phyloP scores from a whole-genome alignment of 2,113 vertebrate genomes.

The Psephotus haematonotus region DNA sequence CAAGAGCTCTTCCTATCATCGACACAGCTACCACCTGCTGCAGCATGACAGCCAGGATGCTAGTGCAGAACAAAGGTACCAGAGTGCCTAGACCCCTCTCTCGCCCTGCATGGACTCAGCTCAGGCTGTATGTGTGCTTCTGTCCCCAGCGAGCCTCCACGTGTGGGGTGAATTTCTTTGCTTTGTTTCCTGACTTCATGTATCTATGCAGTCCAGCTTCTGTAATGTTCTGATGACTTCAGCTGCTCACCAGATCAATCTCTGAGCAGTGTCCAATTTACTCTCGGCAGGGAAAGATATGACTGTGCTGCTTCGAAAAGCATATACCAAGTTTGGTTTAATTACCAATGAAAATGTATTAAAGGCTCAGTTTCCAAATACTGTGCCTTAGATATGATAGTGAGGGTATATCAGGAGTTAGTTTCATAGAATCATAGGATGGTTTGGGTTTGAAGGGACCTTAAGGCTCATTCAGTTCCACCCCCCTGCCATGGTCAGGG shows the following conservation, averaged over 20 bases:
- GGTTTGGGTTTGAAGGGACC: neutral
- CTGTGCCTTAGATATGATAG: neutral
- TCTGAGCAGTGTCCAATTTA: neutral
- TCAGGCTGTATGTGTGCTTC: neutral
- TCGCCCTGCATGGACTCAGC: neutral
- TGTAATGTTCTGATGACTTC: neutral
- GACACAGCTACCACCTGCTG: slow-evolving; percentile 86
- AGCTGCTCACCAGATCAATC: neutral
- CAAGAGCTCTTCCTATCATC: slow-evolving; percentile 86
- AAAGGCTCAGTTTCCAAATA: neutral
- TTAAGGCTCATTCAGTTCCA: neutral
- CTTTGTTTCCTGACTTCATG: neutral
- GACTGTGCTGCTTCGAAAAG: neutral
- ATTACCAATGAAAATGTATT: neutral
- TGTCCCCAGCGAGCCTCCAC: neutral
- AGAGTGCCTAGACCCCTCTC: neutral
- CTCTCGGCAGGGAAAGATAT: neutral
- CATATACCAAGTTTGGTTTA: neutral
- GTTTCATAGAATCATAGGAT: neutral
- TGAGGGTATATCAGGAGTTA: neutral
- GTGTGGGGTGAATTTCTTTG: neutral
- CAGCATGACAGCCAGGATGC: slow-evolving; percentile 93
- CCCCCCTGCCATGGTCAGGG: neutral
- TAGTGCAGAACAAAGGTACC: slow-evolving; percentile 92
- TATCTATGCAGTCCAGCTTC: neutral